Percentiles rank a stretch among this genome's conserved stretches.
Evolutionary conservation across 1,140 invertebrate genomes (phyloP).

Genomic region (Drosophila arawakana): DNA sequence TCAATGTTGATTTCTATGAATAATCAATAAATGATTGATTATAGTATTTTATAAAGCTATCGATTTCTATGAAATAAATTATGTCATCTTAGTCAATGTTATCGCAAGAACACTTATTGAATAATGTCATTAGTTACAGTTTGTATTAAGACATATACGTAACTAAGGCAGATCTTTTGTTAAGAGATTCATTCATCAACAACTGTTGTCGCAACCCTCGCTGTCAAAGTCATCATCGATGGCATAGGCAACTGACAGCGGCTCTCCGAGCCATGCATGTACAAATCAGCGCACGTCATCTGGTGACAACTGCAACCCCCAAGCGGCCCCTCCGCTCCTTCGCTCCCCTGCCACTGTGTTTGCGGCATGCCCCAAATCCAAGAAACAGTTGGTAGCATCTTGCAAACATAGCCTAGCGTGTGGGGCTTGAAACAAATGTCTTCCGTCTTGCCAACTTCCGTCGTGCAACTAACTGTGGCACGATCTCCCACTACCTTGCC

Average conservation of each 20-base stretch:
- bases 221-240: constrained; percentile 50
- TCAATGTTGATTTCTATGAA: too few relatives aligned
- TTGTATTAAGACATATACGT: constrained; percentile 32
- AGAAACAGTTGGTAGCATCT: constrained; percentile 26
- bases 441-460: constrained; percentile 64
- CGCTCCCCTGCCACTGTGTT: not conserved
- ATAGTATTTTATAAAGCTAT: not conserved
- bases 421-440: constrained; percentile 69
- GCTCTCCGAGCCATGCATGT: constrained; percentile 40
- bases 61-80: not conserved
- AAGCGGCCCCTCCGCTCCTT: not conserved
- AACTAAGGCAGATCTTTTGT: constrained; percentile 59
- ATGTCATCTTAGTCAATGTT: not conserved
- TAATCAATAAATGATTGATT: too few relatives aligned
- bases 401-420: constrained; percentile 14
- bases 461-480: constrained; percentile 21
- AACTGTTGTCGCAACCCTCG: constrained; percentile 65
- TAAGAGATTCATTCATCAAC: constrained; percentile 57
- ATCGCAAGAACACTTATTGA: not conserved
- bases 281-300: constrained; percentile 67
- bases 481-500: not conserved
- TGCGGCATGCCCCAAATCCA: constrained; percentile 4
- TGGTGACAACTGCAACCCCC: constrained; percentile 21
- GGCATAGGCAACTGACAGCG: constrained; percentile 28
- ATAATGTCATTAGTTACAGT: not conserved